These are phyloP conservation scores for Catostylus mosaicus DNA, from an alignment of 30 jellyfish, hydroid and myxozoan genomes.

Conservation along the genomic window DNA sequence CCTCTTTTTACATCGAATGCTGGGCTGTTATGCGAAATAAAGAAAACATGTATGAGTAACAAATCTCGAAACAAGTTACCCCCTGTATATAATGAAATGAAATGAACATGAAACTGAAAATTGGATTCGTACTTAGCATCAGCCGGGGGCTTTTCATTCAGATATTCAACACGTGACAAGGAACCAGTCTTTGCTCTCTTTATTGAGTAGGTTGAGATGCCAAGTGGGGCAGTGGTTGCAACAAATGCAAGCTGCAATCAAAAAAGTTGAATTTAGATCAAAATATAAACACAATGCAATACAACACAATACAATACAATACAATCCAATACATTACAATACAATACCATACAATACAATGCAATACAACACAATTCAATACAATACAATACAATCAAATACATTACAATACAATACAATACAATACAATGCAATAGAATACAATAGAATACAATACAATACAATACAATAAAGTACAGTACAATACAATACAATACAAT, in stretches of 20 bases:
- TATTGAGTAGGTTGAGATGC: conserved; percentile 61
- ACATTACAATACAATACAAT: too few relatives aligned
- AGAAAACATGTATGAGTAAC: too few relatives aligned
- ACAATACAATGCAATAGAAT: too few relatives aligned
- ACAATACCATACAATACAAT: too few relatives aligned
- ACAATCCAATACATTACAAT: too few relatives aligned
- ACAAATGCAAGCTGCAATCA: conserved; percentile 59
- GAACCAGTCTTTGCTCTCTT: conserved; percentile 20
- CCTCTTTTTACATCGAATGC: conserved; percentile 57
- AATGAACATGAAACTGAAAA: not conserved
- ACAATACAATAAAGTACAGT: too few relatives aligned
- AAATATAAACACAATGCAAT: not conserved
- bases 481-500: too few relatives aligned
- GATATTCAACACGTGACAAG: conserved; percentile 23
- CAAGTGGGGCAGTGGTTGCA: conserved; percentile 80
- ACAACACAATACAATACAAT: not conserved
- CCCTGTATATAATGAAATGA: not conserved
- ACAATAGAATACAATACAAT: too few relatives aligned
- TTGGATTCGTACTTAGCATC: conserved; percentile 20
- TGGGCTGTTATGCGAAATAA: conserved; percentile 42
- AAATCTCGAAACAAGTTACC: too few relatives aligned
- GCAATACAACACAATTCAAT: not conserved
- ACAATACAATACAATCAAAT: too few relatives aligned
- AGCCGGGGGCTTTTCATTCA: conserved; percentile 22
- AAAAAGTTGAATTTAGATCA: too few relatives aligned